Evolutionary conservation across 1,140 invertebrate genomes (phyloP).

Genomic region (Drosophila grimshawi): DNA sequence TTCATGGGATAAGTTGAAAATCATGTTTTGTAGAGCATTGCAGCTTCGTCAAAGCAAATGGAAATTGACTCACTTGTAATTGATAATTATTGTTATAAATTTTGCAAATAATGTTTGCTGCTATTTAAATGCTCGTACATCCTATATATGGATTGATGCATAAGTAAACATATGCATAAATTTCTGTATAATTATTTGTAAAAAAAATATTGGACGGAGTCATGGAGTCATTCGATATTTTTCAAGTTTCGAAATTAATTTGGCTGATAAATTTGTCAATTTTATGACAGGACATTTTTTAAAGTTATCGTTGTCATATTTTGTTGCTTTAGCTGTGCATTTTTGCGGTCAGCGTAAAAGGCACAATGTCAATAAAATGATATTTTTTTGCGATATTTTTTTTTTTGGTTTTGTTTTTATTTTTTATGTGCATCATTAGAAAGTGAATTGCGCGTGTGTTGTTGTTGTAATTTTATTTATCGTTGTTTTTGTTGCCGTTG

Average conservation of each 20-base stretch:
- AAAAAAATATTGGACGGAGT: constrained; percentile 3
- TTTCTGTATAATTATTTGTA: constrained; percentile 21
- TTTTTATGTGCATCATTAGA: constrained; percentile 55
- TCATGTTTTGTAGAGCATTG: too few relatives aligned
- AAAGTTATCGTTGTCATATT: constrained; percentile 7
- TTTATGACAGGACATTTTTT: constrained; percentile 50
- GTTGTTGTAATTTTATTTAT: constrained; percentile 30
- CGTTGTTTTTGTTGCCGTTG: constrained; percentile 19
- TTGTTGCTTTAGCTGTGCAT: constrained; percentile 1
- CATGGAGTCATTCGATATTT: constrained; percentile 26
- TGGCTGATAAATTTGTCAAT: constrained; percentile 42
- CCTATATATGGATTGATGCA: background rate
- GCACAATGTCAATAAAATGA: constrained; percentile 36
- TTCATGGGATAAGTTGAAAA: too few relatives aligned
- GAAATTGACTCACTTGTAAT: background rate
- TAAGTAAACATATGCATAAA: constrained; percentile 1
- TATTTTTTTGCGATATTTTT: constrained; percentile 17
- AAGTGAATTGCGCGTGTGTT: constrained; percentile 52
- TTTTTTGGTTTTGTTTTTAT: constrained; percentile 16
- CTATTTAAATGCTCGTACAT: constrained; percentile 7
- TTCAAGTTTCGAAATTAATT: constrained; percentile 32
- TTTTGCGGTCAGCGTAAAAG: constrained; percentile 29
- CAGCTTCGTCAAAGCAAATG: too few relatives aligned
- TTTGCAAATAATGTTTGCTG: too few relatives aligned
- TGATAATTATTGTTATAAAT: constrained; percentile 1